phyloP scores from a whole-genome alignment of 2,113 vertebrate species.

The Ciconia maguari region DNA sequence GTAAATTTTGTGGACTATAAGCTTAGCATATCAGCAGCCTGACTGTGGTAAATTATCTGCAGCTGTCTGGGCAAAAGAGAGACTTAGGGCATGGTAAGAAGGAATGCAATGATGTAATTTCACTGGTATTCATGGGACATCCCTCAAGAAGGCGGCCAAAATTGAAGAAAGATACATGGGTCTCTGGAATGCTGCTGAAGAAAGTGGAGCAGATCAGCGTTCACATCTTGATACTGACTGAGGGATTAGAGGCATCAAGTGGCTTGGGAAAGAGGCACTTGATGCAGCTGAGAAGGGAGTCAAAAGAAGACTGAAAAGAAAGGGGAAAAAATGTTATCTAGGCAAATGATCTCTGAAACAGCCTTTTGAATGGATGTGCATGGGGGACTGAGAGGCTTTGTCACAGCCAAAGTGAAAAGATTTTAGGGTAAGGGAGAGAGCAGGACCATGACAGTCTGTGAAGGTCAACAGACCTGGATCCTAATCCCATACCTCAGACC shows the following conservation, averaged over 20 bases:
- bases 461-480: not conserved
- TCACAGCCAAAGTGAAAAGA: not conserved
- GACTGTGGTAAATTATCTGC: not conserved
- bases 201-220: not conserved
- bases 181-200: not conserved
- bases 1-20: not conserved
- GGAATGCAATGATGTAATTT: not conserved
- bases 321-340: not conserved
- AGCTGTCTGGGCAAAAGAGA: not conserved
- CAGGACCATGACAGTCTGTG: not conserved
- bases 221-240: not conserved
- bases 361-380: not conserved
- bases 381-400: not conserved
- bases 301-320: not conserved
- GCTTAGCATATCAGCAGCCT: not conserved
- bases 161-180: not conserved
- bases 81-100: not conserved
- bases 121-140: not conserved
- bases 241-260: not conserved
- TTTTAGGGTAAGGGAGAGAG: not conserved
- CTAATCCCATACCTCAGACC: not conserved
- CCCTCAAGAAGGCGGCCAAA: not conserved
- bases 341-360: not conserved
- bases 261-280: not conserved
- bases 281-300: not conserved